These are phyloP conservation scores for Mionectes olivaceus DNA, from an alignment of 2,797 vertebrate species.

Conservation along the genomic window DNA sequence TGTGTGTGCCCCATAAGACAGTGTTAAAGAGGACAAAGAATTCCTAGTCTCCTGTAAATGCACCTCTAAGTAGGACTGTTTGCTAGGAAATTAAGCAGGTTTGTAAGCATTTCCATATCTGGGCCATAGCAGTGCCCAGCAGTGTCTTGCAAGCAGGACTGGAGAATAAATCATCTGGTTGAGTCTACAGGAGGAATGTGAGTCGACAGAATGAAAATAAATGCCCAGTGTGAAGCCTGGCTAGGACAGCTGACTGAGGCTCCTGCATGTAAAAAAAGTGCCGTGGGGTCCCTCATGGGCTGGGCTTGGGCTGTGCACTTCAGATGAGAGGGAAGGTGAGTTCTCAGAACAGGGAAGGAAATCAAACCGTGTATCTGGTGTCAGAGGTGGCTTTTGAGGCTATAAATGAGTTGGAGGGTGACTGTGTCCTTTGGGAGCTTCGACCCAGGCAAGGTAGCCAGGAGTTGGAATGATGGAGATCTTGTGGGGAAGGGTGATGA, in stretches of 20 bases:
- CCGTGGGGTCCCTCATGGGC: neutral
- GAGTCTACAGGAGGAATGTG: constrained; percentile 45
- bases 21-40: constrained; percentile 31
- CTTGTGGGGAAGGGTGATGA: neutral
- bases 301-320: constrained; percentile 1
- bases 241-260: constrained; percentile 45
- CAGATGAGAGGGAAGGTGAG: neutral
- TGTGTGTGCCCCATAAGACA: neutral
- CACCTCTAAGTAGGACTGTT: neutral
- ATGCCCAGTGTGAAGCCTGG: constrained; percentile 54
- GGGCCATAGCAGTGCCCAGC: constrained; percentile 19
- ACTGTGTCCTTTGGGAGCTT: neutral
- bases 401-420: neutral
- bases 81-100: neutral
- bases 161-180: constrained; percentile 58
- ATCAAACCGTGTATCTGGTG: neutral
- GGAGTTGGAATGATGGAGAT: neutral
- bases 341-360: neutral
- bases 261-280: neutral
- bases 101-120: constrained; percentile 9
- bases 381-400: neutral
- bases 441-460: rapidly evolving
- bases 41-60: neutral
- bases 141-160: constrained; percentile 6
- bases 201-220: constrained; percentile 67